These are phyloP conservation scores for Chaenodraco wilsoni DNA, from an alignment of 2,797 vertebrate species.

Conservation along the genomic window DNA sequence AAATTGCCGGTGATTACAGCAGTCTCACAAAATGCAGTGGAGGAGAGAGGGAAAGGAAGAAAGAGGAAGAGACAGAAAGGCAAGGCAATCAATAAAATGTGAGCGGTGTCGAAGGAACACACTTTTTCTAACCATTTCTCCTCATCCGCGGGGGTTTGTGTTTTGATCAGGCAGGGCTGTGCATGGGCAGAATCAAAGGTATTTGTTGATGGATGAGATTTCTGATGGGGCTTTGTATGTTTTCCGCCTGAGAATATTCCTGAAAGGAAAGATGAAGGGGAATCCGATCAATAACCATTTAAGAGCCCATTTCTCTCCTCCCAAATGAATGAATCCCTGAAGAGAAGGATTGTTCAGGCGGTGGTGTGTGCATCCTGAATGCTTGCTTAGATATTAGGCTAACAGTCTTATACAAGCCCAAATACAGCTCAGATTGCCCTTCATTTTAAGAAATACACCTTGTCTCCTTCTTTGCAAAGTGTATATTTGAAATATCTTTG, in stretches of 20 bases:
- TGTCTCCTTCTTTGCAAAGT: not conserved
- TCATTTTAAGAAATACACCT: not conserved
- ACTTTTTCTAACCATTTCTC: conserved; percentile 65
- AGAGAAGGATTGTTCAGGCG: conserved; percentile 12
- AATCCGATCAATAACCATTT: conserved; percentile 46
- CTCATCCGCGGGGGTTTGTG: conserved; percentile 49
- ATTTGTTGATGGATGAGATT: conserved; percentile 57
- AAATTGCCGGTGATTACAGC: conserved; percentile 73
- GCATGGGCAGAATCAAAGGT: conserved; percentile 56
- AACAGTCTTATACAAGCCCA: not conserved
- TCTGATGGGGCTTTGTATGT: conserved; percentile 38
- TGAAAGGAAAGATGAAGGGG: conserved; percentile 23
- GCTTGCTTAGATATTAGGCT: not conserved
- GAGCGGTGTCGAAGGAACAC: conserved; percentile 54
- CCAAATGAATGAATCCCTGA: conserved; percentile 24
- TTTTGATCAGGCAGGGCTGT: conserved; percentile 54
- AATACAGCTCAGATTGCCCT: too few relatives aligned
- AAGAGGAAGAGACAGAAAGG: conserved; percentile 39
- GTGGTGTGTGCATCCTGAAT: not conserved
- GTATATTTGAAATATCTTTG: too few relatives aligned
- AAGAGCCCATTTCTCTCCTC: conserved; percentile 33
- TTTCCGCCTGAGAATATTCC: conserved; percentile 27
- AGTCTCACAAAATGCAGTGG: conserved; percentile 65
- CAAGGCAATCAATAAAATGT: conserved; percentile 70
- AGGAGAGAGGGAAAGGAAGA: conserved; percentile 35